These are phyloP conservation scores for Upupa epops DNA, from an alignment of 2,113 vertebrate genomes.

Conservation along the genomic window DNA sequence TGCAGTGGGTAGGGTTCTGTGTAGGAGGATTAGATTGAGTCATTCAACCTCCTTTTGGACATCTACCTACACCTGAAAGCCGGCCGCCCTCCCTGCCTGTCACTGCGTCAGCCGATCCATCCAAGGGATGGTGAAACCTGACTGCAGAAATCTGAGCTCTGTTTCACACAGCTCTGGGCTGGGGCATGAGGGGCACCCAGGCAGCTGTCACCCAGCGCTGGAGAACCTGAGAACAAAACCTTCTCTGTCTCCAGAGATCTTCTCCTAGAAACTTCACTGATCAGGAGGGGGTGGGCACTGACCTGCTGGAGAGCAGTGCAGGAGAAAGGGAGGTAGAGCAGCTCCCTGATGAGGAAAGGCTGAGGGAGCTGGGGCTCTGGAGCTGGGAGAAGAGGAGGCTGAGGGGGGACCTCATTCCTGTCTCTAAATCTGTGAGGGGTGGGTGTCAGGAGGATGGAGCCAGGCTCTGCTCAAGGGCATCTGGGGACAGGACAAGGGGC, in stretches of 20 bases:
- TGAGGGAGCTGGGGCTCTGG: too few relatives aligned
- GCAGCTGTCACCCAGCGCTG: neutral
- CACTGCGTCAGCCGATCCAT: neutral
- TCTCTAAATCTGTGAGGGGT: too few relatives aligned
- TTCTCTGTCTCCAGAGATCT: neutral
- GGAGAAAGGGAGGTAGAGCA: too few relatives aligned
- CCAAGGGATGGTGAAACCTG: neutral
- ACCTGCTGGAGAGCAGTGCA: too few relatives aligned
- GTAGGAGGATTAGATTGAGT: conserved; percentile 11
- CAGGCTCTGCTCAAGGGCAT: too few relatives aligned
- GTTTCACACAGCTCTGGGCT: neutral
- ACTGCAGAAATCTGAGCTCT: neutral
- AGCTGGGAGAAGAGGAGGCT: too few relatives aligned
- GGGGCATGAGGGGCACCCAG: neutral
- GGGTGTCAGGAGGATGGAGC: too few relatives aligned
- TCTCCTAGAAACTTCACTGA: neutral
- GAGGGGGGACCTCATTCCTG: too few relatives aligned
- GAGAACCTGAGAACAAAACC: neutral
- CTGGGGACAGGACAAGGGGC: too few relatives aligned
- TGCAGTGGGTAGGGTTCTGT: neutral
- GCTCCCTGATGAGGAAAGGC: too few relatives aligned
- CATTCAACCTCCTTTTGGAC: neutral
- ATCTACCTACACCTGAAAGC: neutral
- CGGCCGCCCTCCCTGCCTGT: neutral
- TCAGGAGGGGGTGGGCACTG: too few relatives aligned